These are phyloP conservation scores for Nephrotoma flavescens DNA, from an alignment of 2,888 invertebrate species.

Conservation along the genomic window DNA sequence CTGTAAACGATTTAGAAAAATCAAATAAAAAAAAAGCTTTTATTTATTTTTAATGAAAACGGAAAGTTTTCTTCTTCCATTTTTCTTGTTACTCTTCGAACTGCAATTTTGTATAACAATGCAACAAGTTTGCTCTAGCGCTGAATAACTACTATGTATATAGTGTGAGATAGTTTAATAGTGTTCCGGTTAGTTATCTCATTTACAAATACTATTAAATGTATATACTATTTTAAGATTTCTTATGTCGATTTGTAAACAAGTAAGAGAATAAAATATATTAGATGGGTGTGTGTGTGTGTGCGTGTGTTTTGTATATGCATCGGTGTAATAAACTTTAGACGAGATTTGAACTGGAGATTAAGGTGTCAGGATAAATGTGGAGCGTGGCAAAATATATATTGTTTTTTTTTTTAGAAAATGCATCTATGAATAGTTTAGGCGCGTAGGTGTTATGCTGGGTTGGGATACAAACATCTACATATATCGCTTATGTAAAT, in stretches of 20 bases:
- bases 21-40: too few relatives aligned
- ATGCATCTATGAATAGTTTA: neutral
- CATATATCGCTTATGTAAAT: neutral
- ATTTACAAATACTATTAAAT: neutral
- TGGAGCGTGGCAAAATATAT: neutral
- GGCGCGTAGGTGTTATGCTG: neutral
- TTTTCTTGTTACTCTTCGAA: neutral
- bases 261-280: neutral
- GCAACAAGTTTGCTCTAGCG: neutral
- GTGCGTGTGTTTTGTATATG: too few relatives aligned
- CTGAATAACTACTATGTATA: neutral
- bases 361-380: neutral
- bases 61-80: neutral
- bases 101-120: neutral
- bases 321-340: neutral
- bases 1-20: neutral
- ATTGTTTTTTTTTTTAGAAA: neutral
- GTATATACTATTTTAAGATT: neutral
- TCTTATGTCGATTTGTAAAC: neutral
- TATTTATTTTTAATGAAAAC: neutral
- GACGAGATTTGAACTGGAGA: neutral
- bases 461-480: neutral
- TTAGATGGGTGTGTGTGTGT: too few relatives aligned
- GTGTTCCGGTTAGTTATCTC: neutral
- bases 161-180: neutral